Percentiles rank a stretch among this genome's conserved stretches.
phyloP scores from a whole-genome alignment of 2,797 vertebrate genomes.

The Notolepis coatsorum region DNA sequence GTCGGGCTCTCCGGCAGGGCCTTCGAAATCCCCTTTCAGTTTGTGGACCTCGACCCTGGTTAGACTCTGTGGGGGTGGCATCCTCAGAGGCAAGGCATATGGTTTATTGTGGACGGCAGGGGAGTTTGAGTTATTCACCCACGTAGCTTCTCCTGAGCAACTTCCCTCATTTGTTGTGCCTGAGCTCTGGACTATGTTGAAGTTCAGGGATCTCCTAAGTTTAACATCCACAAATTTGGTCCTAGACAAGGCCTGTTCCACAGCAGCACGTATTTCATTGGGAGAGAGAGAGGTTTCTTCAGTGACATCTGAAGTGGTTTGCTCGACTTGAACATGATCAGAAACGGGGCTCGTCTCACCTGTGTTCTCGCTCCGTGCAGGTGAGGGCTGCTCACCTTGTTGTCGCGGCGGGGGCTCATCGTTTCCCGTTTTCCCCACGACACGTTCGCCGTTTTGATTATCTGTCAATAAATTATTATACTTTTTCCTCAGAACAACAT shows the following conservation, averaged over 20 bases:
- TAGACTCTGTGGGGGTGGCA: slow-evolving; percentile 71
- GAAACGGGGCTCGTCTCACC: not conserved
- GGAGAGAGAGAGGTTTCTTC: slow-evolving; percentile 19
- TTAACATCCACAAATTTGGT: slow-evolving; percentile 22
- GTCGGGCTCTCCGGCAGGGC: slow-evolving; percentile 25
- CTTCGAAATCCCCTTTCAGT: slow-evolving; percentile 28
- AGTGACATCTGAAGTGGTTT: not conserved
- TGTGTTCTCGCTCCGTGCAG: slow-evolving; percentile 1
- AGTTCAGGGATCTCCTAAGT: slow-evolving; percentile 41
- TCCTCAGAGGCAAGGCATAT: slow-evolving; percentile 84
- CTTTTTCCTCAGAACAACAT: slow-evolving; percentile 82
- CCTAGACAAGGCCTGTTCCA: slow-evolving; percentile 56
- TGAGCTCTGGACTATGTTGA: slow-evolving; percentile 35
- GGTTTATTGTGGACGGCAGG: slow-evolving; percentile 74
- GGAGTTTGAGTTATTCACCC: not conserved
- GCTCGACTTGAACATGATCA: not conserved
- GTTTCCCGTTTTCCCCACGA: not conserved
- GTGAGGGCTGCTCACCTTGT: slow-evolving; percentile 54
- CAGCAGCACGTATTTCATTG: slow-evolving; percentile 18
- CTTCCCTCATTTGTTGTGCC: not conserved
- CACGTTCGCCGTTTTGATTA: not conserved
- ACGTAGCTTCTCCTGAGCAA: not conserved
- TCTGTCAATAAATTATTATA: slow-evolving; percentile 49
- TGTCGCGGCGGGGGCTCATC: slow-evolving; percentile 3
- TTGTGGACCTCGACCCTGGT: slow-evolving; percentile 35